Evolutionary conservation across 2,113 vertebrate genomes (phyloP), one percentile per base, ranked within the genome.

Genomic region (Cyanoderma ruficeps): DNA sequence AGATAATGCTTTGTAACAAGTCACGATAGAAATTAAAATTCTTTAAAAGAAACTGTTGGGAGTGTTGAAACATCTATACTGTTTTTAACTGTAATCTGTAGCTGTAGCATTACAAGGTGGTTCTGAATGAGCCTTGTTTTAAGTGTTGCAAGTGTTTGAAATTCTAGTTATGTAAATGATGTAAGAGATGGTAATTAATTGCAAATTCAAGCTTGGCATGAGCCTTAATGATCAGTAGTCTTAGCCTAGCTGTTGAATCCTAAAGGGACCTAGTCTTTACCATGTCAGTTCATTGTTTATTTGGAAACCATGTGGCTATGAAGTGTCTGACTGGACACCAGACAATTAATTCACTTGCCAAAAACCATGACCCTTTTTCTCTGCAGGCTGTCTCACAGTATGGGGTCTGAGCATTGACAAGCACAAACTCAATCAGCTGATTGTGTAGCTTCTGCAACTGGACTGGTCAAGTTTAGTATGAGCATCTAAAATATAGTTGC

Each of bases 351-450:
- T 37, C 5, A 23, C 11, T 70, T 72, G 46, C 5, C 14, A 65
- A 68, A 82, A 89, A 47, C 2, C 5, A 9, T 15, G n/a, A 44
- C n/a, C 33, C 10, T 84, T 71, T 3, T 56, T 1, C 59, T 75
- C 31, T 87, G 49, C 24, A 60, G 47, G 14, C 37, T 61, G 6
- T 24, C 14, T n/a, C 27, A 2, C 31, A n/a, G 13, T 30, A 13
- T 24, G 24, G 8, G 10, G 18, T 60, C 56, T 75, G 18, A 30
- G 20, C 12, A 19, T 15, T 75, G 37, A 19, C 59, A 72, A 87
- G 39, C 0, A 1, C 41, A 27, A 46, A 60, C 20, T 81, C 10
- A 6, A 0, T 19, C 67, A 75, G 49, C n/a, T 35, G 30, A 16
- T 87, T 79, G 31, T 17, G 0, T 30, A 56, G 10, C n/a, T 87